Conservation (phyloP, 2,113 vertebrate species). For the Bos javanicus region DNA sequence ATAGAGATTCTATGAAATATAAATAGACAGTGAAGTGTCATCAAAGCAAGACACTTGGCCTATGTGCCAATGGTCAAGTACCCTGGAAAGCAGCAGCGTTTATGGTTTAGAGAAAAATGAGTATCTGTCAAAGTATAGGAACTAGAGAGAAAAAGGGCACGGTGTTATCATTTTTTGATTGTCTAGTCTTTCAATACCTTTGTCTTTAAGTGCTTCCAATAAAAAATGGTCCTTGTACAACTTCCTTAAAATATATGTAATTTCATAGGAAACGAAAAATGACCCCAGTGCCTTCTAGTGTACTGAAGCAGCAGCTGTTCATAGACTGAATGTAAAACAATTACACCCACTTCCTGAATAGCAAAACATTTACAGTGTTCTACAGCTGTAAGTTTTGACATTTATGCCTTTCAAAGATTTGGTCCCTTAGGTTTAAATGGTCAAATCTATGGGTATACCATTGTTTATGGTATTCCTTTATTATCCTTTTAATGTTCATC, state of each 20-base stretch:
- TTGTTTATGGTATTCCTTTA: background rate
- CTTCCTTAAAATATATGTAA: background rate
- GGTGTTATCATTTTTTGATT: background rate
- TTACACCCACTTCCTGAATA: background rate
- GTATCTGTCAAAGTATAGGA: background rate
- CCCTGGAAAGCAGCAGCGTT: background rate
- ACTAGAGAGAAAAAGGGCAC: background rate
- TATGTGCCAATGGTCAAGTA: background rate
- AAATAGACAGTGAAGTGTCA: background rate
- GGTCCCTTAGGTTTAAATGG: background rate
- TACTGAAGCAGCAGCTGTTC: background rate
- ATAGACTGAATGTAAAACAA: background rate
- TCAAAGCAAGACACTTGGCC: background rate
- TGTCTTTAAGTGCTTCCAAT: background rate
- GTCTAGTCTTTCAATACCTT: background rate
- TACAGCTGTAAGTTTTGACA: background rate
- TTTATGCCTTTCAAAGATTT: background rate
- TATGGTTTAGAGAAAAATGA: background rate
- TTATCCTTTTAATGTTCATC: background rate
- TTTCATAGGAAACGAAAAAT: background rate
- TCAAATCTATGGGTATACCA: background rate
- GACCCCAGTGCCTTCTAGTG: background rate
- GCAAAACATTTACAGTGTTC: background rate
- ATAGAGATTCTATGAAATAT: background rate
- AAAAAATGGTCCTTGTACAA: background rate